Conservation (phyloP, 2,113 vertebrate species). For the Baryphthengus martii region DNA sequence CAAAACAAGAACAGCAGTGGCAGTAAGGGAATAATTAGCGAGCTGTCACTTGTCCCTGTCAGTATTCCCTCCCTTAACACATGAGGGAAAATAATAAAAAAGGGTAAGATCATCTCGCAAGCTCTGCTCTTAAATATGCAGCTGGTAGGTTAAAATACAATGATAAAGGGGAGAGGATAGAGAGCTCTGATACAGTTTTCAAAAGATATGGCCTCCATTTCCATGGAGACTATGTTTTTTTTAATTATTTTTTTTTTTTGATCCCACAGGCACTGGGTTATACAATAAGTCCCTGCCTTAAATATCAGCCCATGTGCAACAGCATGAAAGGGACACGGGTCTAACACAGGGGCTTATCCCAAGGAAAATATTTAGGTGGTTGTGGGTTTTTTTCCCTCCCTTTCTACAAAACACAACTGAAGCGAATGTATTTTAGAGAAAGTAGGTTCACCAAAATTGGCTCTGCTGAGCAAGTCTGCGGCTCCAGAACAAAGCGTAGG, state of each 20-base stretch:
- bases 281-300: conserved; percentile 47
- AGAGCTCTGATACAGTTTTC: conserved; percentile 67
- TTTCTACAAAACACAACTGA: not conserved
- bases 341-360: not conserved
- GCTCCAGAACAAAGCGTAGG: not conserved
- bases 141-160: conserved; percentile 75
- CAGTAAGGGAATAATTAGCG: conserved; percentile 99
- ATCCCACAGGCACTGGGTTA: conserved; percentile 53
- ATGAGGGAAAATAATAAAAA: conserved; percentile 82
- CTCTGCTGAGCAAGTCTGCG: not conserved
- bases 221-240: conserved; percentile 45
- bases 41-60: conserved; percentile 98
- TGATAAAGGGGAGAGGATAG: conserved; percentile 63
- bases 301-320: conserved; percentile 42
- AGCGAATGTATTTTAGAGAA: not conserved
- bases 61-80: conserved; percentile 93
- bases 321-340: conserved; percentile 17
- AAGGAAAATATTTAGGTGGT: conserved; percentile 45
- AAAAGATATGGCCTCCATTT: conserved; percentile 67
- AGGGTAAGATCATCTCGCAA: conserved; percentile 69
- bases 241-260: not conserved
- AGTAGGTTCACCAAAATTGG: not conserved
- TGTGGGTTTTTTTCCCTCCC: not conserved
- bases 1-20: conserved; percentile 92
- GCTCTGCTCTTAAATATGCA: conserved; percentile 74